A percentile compares a stretch with the other conserved stretches of the same genome.
Conservation (phyloP, 2,113 vertebrate genomes). For the Nothocercus nigrocapillus region DNA sequence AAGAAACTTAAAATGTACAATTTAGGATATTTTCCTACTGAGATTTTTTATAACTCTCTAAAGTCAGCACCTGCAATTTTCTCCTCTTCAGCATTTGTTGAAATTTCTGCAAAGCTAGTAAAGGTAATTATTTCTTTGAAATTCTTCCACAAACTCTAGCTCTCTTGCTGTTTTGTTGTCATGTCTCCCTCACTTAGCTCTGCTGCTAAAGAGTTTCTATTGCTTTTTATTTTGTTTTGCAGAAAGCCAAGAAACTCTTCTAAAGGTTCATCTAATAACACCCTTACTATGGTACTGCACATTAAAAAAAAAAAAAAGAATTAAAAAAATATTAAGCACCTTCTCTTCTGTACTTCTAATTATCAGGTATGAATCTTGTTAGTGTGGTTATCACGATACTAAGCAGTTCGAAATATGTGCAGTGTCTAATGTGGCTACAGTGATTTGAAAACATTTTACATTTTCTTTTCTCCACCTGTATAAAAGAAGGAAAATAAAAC, state of each 20-base stretch:
- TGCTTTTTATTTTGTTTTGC: background rate
- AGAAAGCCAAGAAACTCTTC: background rate
- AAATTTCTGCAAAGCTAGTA: slow-evolving; percentile 26
- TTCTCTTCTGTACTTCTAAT: background rate
- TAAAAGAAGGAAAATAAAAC: background rate
- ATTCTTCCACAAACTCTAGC: background rate
- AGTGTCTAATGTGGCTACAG: background rate
- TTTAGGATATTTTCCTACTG: slow-evolving; percentile 37
- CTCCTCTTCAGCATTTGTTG: slow-evolving; percentile 49
- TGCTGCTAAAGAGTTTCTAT: background rate
- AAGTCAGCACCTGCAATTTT: slow-evolving; percentile 64
- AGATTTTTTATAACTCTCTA: slow-evolving; percentile 33
- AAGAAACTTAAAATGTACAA: slow-evolving; percentile 3
- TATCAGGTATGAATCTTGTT: background rate
- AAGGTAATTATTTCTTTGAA: slow-evolving; percentile 40
- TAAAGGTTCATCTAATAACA: background rate
- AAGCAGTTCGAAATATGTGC: background rate
- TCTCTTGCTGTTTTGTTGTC: background rate
- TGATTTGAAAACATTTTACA: background rate
- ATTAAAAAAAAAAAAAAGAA: background rate
- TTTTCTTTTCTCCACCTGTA: background rate
- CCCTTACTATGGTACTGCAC: background rate
- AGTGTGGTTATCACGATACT: background rate
- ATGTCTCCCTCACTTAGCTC: background rate
- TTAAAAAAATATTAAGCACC: background rate